Percentiles rank a stretch among this genome's conserved stretches.
Evolutionary conservation across 2,888 invertebrate genomes (phyloP).

Genomic region (Orthonychiurus folsomi): DNA sequence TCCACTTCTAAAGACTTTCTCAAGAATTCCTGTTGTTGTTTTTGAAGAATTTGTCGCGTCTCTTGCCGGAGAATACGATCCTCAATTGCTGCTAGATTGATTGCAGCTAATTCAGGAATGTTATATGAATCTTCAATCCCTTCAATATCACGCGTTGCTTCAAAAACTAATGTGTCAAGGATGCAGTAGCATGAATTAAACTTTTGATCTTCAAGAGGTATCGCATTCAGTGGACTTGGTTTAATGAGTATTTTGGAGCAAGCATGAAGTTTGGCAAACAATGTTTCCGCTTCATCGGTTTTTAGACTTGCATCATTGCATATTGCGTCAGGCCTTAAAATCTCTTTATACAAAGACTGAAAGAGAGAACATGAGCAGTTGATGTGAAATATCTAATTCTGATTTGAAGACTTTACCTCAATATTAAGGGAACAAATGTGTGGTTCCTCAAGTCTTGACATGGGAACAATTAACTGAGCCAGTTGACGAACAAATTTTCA

Average conservation of each 20-base stretch:
- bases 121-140: not conserved
- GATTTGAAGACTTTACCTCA: too few relatives aligned
- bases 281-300: not conserved
- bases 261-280: not conserved
- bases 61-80: not conserved
- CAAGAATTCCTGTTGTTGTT: not conserved
- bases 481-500: constrained; percentile 20
- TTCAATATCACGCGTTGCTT: not conserved
- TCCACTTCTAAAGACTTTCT: not conserved
- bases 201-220: not conserved
- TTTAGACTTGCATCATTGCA: not conserved
- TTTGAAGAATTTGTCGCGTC: not conserved
- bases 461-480: constrained; percentile 19
- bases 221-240: not conserved
- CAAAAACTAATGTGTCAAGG: not conserved
- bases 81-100: not conserved
- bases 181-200: not conserved
- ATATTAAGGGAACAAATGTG: constrained; percentile 3
- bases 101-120: not conserved
- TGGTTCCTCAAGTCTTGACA: constrained; percentile 8
- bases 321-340: not conserved
- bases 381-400: not conserved
- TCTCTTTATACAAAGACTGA: not conserved
- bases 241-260: not conserved
- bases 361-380: too few relatives aligned